phyloP scores from a whole-genome alignment of 2,113 vertebrate species.

The Callocephalon fimbriatum region DNA sequence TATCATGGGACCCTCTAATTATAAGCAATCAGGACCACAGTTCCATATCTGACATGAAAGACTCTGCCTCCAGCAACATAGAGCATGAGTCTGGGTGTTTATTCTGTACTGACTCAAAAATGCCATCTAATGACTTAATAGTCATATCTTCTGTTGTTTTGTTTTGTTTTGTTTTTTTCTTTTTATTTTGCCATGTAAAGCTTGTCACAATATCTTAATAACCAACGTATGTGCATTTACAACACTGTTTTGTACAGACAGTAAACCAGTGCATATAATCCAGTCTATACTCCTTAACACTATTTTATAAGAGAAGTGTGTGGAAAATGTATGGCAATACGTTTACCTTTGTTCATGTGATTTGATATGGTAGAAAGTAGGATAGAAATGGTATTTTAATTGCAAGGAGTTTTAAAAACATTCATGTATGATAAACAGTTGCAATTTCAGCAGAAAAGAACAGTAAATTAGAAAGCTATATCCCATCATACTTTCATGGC shows the following conservation, averaged over 20 bases:
- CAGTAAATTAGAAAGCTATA: slow-evolving; percentile 4
- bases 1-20: neutral
- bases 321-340: neutral
- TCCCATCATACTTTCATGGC: neutral
- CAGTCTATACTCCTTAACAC: neutral
- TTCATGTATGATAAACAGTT: neutral
- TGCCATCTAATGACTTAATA: neutral
- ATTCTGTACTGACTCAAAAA: neutral
- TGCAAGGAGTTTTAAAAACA: neutral
- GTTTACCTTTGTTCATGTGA: neutral
- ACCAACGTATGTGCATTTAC: neutral
- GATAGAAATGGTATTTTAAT: slow-evolving; percentile 6
- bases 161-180: rapidly evolving
- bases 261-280: neutral
- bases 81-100: neutral
- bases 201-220: neutral
- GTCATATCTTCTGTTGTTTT: neutral
- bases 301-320: neutral
- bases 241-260: neutral
- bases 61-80: neutral
- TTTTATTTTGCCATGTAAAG: neutral
- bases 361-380: neutral
- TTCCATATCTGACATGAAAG: neutral
- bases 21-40: neutral
- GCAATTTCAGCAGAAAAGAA: slow-evolving; percentile 18